Evolutionary conservation across 2,797 vertebrate species (phyloP).

Genomic region (Myripristis murdjan): DNA sequence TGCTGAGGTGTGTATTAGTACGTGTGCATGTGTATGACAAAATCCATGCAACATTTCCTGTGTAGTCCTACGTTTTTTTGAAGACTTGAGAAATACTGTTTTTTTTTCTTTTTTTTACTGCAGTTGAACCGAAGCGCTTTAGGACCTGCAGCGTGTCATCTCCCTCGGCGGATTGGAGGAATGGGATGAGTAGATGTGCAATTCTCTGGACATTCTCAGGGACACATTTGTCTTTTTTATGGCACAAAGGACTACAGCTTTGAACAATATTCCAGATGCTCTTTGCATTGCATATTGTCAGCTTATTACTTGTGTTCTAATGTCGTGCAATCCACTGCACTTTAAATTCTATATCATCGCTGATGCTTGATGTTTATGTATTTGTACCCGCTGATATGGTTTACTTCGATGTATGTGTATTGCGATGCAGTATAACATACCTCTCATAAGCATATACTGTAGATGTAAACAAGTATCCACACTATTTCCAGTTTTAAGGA

Average conservation of each 20-base stretch:
- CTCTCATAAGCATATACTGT: too few relatives aligned
- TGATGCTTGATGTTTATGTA: background rate
- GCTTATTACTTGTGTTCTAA: conserved; percentile 32
- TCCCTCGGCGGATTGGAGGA: conserved; percentile 46
- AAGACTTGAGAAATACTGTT: conserved; percentile 34
- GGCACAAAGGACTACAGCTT: conserved; percentile 50
- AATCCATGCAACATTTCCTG: conserved; percentile 14
- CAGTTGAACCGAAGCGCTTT: conserved; percentile 54
- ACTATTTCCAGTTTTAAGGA: background rate
- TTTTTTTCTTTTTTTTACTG: conserved; percentile 44
- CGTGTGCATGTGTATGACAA: background rate
- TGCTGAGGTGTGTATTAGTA: conserved; percentile 24
- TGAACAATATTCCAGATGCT: conserved; percentile 81
- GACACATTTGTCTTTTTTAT: conserved; percentile 81
- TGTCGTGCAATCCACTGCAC: background rate
- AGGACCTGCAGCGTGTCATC: conserved; percentile 54
- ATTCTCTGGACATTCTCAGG: conserved; percentile 71
- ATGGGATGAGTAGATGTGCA: conserved; percentile 64
- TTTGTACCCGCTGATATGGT: background rate
- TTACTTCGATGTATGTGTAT: conserved; percentile 1
- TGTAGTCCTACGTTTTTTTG: conserved; percentile 14
- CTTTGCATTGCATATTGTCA: conserved; percentile 47
- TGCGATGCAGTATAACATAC: too few relatives aligned
- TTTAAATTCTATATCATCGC: background rate
- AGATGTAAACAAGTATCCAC: too few relatives aligned